These are phyloP conservation scores for Diacarnus erythraeanus DNA, from an alignment of 37 sponge, comb jelly and placozoan species.

Conservation along the genomic window DNA sequence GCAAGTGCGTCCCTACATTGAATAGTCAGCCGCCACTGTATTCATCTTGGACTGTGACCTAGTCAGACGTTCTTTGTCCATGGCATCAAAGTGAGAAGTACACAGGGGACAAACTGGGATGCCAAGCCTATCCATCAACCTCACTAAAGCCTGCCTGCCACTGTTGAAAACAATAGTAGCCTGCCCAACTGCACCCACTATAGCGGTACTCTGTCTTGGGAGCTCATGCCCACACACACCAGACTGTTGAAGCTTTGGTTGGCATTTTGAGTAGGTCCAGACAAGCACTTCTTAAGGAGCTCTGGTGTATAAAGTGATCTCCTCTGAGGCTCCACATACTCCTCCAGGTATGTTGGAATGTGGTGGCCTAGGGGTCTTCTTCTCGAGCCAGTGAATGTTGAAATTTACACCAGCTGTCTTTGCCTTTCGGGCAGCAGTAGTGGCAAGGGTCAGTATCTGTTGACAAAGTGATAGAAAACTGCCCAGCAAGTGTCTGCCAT, in stretches of 20 bases:
- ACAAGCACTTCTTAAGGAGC: constrained; percentile 22
- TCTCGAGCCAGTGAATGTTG: constrained; percentile 5
- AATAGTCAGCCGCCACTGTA: too few relatives aligned
- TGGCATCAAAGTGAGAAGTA: too few relatives aligned
- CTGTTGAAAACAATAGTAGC: not conserved
- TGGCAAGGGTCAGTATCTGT: constrained; percentile 28
- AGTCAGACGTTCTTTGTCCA: too few relatives aligned
- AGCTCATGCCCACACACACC: too few relatives aligned
- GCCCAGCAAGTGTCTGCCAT: constrained; percentile 25
- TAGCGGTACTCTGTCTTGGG: too few relatives aligned
- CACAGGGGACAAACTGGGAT: too few relatives aligned
- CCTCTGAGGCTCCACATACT: not conserved
- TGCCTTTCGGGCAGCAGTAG: constrained; percentile 11
- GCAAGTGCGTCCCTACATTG: too few relatives aligned
- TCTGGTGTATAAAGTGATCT: not conserved
- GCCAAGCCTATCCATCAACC: too few relatives aligned
- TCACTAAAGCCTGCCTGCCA: too few relatives aligned
- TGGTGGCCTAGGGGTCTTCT: constrained; percentile 3
- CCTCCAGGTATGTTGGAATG: not conserved
- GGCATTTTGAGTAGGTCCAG: constrained; percentile 3
- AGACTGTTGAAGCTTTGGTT: constrained; percentile 16
- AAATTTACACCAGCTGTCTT: constrained; percentile 19
- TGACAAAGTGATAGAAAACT: constrained; percentile 20
- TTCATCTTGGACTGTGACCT: too few relatives aligned
- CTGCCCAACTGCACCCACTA: too few relatives aligned